phyloP scores from a whole-genome alignment of 2,113 vertebrate genomes.

The Pterophyllum scalare region DNA sequence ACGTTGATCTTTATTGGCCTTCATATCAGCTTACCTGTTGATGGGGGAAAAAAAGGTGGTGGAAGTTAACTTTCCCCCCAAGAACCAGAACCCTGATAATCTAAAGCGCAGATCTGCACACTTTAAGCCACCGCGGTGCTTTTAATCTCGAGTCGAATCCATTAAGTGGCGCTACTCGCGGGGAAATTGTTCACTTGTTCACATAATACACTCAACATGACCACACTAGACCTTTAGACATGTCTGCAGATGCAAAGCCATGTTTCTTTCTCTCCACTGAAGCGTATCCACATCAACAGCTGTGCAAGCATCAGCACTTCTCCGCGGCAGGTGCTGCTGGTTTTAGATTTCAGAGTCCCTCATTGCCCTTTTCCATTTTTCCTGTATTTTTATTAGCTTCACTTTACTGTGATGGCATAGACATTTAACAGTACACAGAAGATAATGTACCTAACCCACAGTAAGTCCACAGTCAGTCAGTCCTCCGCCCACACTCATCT shows the following conservation, averaged over 20 bases:
- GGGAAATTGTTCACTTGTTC: slow-evolving; percentile 25
- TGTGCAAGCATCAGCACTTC: slow-evolving; percentile 49
- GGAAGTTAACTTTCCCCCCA: slow-evolving; percentile 6
- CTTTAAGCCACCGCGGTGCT: not conserved
- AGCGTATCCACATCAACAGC: slow-evolving; percentile 24
- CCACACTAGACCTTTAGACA: slow-evolving; percentile 14
- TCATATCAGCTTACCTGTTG: slow-evolving; percentile 21
- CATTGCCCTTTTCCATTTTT: slow-evolving; percentile 21
- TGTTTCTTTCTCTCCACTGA: slow-evolving; percentile 15
- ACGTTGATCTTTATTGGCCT: slow-evolving; percentile 49
- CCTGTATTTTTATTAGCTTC: slow-evolving; percentile 41
- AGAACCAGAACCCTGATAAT: not conserved
- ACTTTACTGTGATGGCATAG: slow-evolving; percentile 28
- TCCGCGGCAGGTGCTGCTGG: slow-evolving; percentile 34
- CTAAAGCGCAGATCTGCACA: not conserved
- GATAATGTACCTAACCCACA: slow-evolving; percentile 3
- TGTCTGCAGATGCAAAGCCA: slow-evolving; percentile 25
- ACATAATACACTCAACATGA: slow-evolving; percentile 17
- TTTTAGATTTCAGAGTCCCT: slow-evolving; percentile 33
- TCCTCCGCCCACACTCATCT: not conserved
- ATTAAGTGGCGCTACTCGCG: slow-evolving; percentile 8
- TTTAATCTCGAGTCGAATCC: slow-evolving; percentile 19
- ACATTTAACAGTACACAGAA: slow-evolving; percentile 31
- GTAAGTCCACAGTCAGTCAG: slow-evolving; percentile 9
- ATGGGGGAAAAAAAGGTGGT: not conserved